Evolutionary conservation across 2,888 invertebrate genomes (phyloP).

Genomic region (Scelioninae gen. 1): DNA sequence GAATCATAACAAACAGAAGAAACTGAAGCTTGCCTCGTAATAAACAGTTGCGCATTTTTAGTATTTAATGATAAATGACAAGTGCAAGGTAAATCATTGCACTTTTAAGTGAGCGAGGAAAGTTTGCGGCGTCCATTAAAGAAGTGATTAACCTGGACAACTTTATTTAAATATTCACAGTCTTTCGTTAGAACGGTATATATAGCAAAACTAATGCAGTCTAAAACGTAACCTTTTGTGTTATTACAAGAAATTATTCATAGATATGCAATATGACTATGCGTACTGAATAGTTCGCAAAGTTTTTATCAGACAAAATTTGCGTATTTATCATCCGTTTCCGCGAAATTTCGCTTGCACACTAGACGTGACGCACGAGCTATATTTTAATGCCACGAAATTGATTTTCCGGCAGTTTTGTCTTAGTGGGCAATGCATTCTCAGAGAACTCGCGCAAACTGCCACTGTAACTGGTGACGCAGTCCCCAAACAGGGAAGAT

Average conservation of each 20-base stretch:
- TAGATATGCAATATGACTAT: no score
- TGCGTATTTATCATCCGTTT: slow-evolving; percentile 17
- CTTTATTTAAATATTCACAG: slow-evolving; percentile 7
- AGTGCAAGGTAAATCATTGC: slow-evolving; percentile 19
- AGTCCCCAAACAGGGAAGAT: slow-evolving; percentile 12
- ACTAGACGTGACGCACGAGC: slow-evolving; percentile 1
- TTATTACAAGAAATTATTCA: no score
- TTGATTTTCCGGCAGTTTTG: slow-evolving; percentile 58
- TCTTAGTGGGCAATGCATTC: slow-evolving; percentile 33
- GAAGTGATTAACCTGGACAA: slow-evolving; percentile 13
- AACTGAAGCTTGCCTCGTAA: neutral
- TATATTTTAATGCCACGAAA: slow-evolving; percentile 53
- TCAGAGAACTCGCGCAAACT: slow-evolving; percentile 31
- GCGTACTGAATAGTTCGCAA: no score
- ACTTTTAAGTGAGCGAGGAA: slow-evolving; percentile 7
- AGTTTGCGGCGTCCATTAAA: slow-evolving; percentile 8
- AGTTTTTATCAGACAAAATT: neutral
- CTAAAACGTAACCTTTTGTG: no score
- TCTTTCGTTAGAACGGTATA: no score
- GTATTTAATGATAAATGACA: slow-evolving; percentile 5
- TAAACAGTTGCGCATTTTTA: slow-evolving; percentile 3
- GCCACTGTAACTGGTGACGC: slow-evolving; percentile 28
- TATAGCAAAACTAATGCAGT: no score
- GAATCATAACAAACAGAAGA: slow-evolving; percentile 5
- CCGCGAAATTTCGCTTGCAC: slow-evolving; percentile 2